Conservation (phyloP, 64 coral and sea anemone species). For the Porites lutea region DNA sequence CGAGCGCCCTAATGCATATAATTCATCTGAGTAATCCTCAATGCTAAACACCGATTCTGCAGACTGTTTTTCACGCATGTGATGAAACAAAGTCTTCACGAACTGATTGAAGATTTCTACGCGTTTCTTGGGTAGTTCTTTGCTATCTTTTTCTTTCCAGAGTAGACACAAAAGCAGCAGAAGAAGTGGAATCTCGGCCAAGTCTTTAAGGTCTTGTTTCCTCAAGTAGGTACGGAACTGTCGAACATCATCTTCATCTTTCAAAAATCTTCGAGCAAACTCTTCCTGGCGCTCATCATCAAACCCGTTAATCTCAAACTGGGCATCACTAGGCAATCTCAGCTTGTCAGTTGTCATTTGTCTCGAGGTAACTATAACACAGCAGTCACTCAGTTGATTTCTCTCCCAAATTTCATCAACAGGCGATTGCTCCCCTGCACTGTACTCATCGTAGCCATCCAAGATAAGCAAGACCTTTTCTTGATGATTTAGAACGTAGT, state of each 20-base stretch:
- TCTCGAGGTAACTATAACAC: conserved; percentile 38
- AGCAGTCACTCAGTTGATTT: neutral
- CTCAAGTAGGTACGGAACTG: conserved; percentile 15
- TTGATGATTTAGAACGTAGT: neutral
- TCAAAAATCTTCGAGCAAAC: conserved; percentile 31
- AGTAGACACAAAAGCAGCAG: conserved; percentile 49
- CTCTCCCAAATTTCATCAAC: conserved; percentile 2
- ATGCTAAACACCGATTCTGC: neutral
- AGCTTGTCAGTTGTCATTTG: conserved; percentile 10
- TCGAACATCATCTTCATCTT: neutral
- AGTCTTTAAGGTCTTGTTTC: neutral
- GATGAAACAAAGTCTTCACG: conserved; percentile 17
- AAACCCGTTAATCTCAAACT: conserved; percentile 42
- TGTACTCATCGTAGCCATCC: conserved; percentile 58
- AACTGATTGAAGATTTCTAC: conserved; percentile 17
- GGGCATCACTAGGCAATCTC: neutral
- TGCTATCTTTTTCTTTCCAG: conserved; percentile 11
- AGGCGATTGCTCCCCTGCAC: neutral
- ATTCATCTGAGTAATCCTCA: neutral
- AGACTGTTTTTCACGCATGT: neutral
- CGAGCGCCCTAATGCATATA: neutral
- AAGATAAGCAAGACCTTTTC: conserved; percentile 48
- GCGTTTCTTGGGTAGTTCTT: neutral
- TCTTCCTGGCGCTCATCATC: neutral
- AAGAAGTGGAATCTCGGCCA: conserved; percentile 54